Base-by-base conservation (phyloP, 2,113 vertebrate genomes). In the Cebus imitator region DNA sequence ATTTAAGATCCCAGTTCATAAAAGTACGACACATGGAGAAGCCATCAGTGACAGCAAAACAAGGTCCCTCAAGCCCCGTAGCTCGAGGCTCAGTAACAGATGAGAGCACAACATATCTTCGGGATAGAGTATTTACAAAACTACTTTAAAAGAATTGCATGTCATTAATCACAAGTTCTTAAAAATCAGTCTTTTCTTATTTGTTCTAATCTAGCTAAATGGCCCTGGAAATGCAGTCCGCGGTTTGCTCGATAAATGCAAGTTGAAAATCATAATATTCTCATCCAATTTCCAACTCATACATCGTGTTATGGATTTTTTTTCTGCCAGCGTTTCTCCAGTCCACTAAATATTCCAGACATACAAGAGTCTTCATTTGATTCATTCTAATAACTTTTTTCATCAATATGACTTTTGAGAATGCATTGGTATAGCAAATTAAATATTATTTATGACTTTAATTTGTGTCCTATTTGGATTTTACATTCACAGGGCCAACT, bases 391-490 rank as follows among this genome's bases (percentile, higher is more conserved):
- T 97, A 52, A 98, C 97, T 98, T 98, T 98, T 97, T 97, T 88
- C 98, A 96, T 98, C 97, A 97, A 98, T 98, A 98, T 97, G 98
- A 98, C 88, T 97, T 98, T 98, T 98, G 97, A 98, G 95, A 93
- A 68, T 94, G 93, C 97, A 95, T 92, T 91, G 80, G 61, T 94
- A 94, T 90, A 95, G 87, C 96, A 98, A 98, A 98, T 98, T 98
- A 99, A 98, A 97, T 98, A 98, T 98, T 98, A 98, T 98, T 98
- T 98, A 98, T 98, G 98, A 97, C 73, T 98, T 98, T 98, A 98
- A 98, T 98, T 98, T 98, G 97, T 96, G 97, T 98, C 92, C 97
- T 98, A 83, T 98, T 99, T 98, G 95, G 96, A 96, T 96, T 98
- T 97, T 95, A 95, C 95, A 97, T 96, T 96, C 97, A 87, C 68